phyloP scores from a whole-genome alignment of 2,888 invertebrate genomes.

The Melinopterus prodromus region DNA sequence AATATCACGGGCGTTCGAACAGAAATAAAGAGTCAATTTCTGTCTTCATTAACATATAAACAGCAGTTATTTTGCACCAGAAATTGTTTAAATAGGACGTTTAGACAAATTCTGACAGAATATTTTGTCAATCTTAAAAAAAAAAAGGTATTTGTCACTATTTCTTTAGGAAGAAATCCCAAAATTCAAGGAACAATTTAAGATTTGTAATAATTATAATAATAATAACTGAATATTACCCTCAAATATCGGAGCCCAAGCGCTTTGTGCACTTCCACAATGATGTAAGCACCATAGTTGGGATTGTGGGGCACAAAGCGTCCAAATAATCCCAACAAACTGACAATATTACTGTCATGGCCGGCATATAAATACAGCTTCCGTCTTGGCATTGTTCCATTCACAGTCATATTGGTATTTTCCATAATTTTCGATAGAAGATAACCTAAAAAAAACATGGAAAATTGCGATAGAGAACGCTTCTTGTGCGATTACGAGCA shows the following conservation, averaged over 20 bases:
- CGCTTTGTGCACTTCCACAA: background rate
- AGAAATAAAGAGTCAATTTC: no score
- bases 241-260: constrained; percentile 14
- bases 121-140: no score
- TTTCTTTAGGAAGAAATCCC: no score
- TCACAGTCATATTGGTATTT: constrained; percentile 14
- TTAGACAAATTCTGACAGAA: no score
- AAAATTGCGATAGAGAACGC: no score
- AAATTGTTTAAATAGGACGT: no score
- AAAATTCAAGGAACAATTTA: background rate
- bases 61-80: no score
- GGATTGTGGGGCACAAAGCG: constrained; percentile 5
- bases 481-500: no score
- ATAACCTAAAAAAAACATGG: background rate
- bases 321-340: constrained; percentile 1
- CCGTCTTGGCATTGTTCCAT: background rate
- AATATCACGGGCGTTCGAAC: no score
- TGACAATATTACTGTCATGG: constrained; percentile 15
- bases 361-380: constrained; percentile 13
- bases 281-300: constrained; percentile 16
- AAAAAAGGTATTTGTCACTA: no score
- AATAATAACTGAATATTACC: background rate
- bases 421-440: constrained; percentile 11
- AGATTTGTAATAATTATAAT: no score
- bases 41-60: no score